Conservation (phyloP, 2,113 vertebrate species). For the Cryptotis parvus region DNA sequence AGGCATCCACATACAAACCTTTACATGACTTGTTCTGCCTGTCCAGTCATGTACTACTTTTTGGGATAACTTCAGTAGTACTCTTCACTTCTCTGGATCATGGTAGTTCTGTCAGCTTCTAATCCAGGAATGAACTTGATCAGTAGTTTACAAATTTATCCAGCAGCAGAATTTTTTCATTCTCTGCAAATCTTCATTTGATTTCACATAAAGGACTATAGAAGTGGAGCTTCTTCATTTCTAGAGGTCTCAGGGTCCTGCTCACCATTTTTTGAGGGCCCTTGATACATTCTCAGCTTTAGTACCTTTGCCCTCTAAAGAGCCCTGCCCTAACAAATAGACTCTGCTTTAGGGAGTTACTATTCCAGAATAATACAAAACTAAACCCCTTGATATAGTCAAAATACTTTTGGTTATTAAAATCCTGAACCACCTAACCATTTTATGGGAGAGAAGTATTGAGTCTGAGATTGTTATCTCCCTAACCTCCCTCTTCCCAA, state of each 20-base stretch:
- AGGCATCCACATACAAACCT: accelerated
- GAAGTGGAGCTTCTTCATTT: not conserved
- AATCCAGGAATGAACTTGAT: not conserved
- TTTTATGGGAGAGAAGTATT: not conserved
- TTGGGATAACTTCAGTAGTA: not conserved
- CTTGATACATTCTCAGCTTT: not conserved
- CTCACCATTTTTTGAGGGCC: not conserved
- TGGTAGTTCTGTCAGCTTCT: not conserved
- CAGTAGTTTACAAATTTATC: not conserved
- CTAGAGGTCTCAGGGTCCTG: not conserved
- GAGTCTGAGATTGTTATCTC: not conserved
- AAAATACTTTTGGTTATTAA: not conserved
- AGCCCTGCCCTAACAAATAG: not conserved
- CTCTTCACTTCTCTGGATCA: not conserved
- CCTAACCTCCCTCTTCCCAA: not conserved
- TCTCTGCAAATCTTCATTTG: accelerated
- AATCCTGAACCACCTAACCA: not conserved
- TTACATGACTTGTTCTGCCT: not conserved
- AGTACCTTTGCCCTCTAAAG: not conserved
- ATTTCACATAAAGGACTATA: accelerated
- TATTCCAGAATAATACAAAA: not conserved
- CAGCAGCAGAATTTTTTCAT: not conserved
- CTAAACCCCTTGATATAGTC: not conserved
- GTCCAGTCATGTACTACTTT: not conserved
- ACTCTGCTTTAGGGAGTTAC: too few relatives aligned